Conservation (phyloP, 2,113 vertebrate genomes). For the Muntiacus muntjak region DNA sequence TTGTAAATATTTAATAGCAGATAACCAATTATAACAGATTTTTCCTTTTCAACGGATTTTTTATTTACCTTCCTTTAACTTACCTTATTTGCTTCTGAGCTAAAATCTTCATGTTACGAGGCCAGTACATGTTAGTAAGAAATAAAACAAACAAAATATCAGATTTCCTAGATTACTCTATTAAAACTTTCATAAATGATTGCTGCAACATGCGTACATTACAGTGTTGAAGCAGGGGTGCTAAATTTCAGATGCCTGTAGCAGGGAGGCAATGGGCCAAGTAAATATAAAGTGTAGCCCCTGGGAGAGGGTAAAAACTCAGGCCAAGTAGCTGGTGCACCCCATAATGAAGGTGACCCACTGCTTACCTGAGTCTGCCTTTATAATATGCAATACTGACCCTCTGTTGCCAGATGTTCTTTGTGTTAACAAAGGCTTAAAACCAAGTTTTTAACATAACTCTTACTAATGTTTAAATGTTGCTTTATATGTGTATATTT, state of each 20-base stretch:
- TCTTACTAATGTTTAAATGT: background rate
- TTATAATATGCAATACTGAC: background rate
- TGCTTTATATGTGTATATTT: background rate
- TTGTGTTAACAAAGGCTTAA: background rate
- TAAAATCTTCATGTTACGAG: background rate
- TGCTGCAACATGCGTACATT: background rate
- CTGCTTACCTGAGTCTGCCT: background rate
- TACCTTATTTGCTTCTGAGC: background rate
- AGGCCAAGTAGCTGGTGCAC: accelerated
- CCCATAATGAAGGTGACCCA: no score
- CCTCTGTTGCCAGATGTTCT: background rate
- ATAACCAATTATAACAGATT: background rate
- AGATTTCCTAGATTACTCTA: background rate
- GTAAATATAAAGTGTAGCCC: background rate
- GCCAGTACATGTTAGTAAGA: background rate
- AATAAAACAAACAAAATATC: background rate
- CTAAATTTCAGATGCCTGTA: background rate
- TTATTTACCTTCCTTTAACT: background rate
- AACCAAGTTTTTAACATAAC: background rate
- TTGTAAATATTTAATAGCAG: background rate
- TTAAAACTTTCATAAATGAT: background rate
- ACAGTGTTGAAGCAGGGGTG: background rate
- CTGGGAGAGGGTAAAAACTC: no score
- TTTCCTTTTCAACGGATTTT: background rate
- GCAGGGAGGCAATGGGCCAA: background rate